Base-by-base conservation (phyloP, 1,140 invertebrate genomes). In the Philopotamus ludificatus region DNA sequence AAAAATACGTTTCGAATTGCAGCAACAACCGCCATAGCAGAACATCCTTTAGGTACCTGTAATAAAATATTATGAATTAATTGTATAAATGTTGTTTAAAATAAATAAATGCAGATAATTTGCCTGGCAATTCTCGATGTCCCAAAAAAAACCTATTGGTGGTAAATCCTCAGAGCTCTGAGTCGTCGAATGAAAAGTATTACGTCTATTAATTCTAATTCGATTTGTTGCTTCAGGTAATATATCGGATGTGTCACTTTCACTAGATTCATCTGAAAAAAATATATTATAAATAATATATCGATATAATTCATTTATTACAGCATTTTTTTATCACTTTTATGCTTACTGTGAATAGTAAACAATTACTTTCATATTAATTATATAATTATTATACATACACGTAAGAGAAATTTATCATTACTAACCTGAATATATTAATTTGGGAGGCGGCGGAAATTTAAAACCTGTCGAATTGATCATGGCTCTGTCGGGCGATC, bases 131-230 rank as follows among this genome's bases (percentile, higher is more conserved):
- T 94, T 95, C 83, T 95, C 92, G 73, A 95, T 95, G 75, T 95
- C 93, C 93, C 93, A 95, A 79, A 94, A 95, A 49, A 95, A 90
- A 54, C 92, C 93, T 74, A 95, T 88, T 0, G 91, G 90, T 9
- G 68, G 65, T 3, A 70, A 34, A 44, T 67, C 65, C 21, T 65
- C 64, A 9, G 57, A 63, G 16, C 41, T 54, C 8, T 28, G 20
- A 22, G 23, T 26, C 1, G 22, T 54, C 16, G 39, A 61, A 21
- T 34, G 39, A 18, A 50, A 53, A 21, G 20, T 12, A 26, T 16
- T 28, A 3, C 42, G 15, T 10, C 54, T 39, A 4, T 45, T 58
- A 8, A 57, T 26, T 54, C 39, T 64, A 25, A 8, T 42, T 3
- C 41, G 41, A 16, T 41, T 41, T 42, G 15, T 45, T 26, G 22